These are phyloP conservation scores for Chalcis sispes DNA, from an alignment of 2,888 invertebrate species.

Conservation along the genomic window DNA sequence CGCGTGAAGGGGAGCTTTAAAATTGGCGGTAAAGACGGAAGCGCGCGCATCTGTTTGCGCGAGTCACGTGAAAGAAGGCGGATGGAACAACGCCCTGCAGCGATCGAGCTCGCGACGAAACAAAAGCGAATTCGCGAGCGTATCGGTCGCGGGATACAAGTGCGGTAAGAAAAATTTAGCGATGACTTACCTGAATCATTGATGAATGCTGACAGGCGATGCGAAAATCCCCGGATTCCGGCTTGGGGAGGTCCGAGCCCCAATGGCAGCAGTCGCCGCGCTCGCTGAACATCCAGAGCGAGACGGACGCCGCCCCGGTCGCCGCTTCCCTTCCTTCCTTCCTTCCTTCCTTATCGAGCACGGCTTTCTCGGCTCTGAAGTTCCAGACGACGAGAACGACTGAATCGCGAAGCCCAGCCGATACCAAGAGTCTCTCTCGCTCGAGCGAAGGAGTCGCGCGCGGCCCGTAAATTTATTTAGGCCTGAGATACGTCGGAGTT, in stretches of 20 bases:
- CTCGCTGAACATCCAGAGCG: constrained; percentile 63
- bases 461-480: too few species aligned
- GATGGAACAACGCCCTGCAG: too few species aligned
- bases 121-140: too few species aligned
- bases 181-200: constrained; percentile 71
- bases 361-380: not conserved
- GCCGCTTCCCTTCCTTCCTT: not conserved
- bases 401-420: not conserved
- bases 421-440: not conserved
- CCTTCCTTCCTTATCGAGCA: too few species aligned
- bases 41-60: too few species aligned
- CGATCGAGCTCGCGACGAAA: too few species aligned
- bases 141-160: not conserved
- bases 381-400: not conserved
- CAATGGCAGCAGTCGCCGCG: constrained; percentile 54
- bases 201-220: constrained; percentile 68
- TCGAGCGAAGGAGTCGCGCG: too few species aligned
- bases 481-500: constrained; percentile 18
- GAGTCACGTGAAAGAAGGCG: too few species aligned
- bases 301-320: not conserved
- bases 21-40: too few species aligned
- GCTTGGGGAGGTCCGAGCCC: constrained; percentile 17
- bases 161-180: not conserved
- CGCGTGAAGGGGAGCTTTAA: too few species aligned
- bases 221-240: constrained; percentile 57